phyloP scores from a whole-genome alignment of 2,113 vertebrate species.

The Pelodiscus sinensis region DNA sequence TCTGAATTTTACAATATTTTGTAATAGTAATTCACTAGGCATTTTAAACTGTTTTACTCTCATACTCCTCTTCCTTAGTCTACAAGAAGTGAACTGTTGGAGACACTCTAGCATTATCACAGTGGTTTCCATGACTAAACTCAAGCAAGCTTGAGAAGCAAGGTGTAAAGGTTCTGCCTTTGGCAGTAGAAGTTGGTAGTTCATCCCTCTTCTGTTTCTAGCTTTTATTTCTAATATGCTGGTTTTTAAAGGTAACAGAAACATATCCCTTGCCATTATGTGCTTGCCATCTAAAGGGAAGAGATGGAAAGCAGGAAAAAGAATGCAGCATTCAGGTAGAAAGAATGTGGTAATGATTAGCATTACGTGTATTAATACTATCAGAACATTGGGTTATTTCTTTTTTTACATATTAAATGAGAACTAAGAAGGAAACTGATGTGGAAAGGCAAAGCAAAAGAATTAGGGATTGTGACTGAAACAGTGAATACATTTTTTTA shows the following conservation, averaged over 20 bases:
- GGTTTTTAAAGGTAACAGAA: neutral
- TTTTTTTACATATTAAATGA: neutral
- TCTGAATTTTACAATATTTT: neutral
- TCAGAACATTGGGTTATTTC: neutral
- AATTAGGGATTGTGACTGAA: rapidly evolving
- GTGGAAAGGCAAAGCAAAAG: neutral
- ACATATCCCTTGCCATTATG: neutral
- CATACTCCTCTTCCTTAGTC: too few species aligned
- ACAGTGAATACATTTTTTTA: too few species aligned
- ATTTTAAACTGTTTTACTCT: neutral
- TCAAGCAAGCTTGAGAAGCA: too few species aligned
- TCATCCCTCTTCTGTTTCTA: neutral
- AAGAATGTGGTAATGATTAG: neutral
- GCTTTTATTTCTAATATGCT: rapidly evolving
- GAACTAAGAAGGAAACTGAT: neutral
- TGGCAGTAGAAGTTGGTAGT: neutral
- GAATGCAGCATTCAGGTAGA: neutral
- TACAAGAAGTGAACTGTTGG: neutral
- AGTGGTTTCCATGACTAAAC: neutral
- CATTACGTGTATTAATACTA: neutral
- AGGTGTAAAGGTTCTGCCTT: neutral
- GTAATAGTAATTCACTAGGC: neutral
- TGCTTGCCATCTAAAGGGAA: neutral
- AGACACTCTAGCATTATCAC: neutral
- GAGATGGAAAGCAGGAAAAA: neutral